Base-by-base conservation (phyloP, 2,888 invertebrate species). In the Ceramica pisi region DNA sequence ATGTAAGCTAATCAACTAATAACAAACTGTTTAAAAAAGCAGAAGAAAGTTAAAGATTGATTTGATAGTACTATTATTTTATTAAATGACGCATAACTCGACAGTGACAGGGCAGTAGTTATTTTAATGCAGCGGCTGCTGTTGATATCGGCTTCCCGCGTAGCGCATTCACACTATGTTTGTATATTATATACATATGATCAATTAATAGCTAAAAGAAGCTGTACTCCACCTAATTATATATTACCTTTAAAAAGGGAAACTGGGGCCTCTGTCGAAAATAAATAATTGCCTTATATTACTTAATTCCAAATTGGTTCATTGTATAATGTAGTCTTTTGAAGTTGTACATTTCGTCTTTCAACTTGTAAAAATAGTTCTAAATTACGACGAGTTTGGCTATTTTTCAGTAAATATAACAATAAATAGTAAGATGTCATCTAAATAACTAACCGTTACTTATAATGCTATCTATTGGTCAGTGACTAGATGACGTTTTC, bases 171-270 rank as follows among this genome's bases (percentile, higher is more conserved):
- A 91, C 90, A 89, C 87, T 87, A 88, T 88, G 87, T 80, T 86
- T 88, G 83, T 81, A 82, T 87, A 84, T 86, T 88, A 83, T 88
- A 84, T 91, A 89, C 89, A 91, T 85, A 73, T 70, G 55, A 74
- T 78, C 86, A 86, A 88, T 87, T 84, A 89, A 85, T 92, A 94
- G 94, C 94, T 91, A 89, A 84, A 85, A 86, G 62, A 95, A 95
- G 94, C 94, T 90, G 86, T 90, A 88, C 89, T 90, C 90, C 86
- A 87, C 87, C 90, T 92, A 90, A 91, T 92, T 89, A 91, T 91
- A 91, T 90, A 92, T 95, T 95, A 96, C 95, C 95, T 96, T 95
- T 95, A 93, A 95, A 95, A 92, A 95, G 91, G 89, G 96, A 94
- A 91, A 92, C 95, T 93, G 95, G 95, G 91, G 87, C 89, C 92